A percentile compares a stretch with the other conserved stretches of the same genome.
These are phyloP conservation scores for Schizotus pectinicornis DNA, from an alignment of 2,888 invertebrate species.

Conservation along the genomic window DNA sequence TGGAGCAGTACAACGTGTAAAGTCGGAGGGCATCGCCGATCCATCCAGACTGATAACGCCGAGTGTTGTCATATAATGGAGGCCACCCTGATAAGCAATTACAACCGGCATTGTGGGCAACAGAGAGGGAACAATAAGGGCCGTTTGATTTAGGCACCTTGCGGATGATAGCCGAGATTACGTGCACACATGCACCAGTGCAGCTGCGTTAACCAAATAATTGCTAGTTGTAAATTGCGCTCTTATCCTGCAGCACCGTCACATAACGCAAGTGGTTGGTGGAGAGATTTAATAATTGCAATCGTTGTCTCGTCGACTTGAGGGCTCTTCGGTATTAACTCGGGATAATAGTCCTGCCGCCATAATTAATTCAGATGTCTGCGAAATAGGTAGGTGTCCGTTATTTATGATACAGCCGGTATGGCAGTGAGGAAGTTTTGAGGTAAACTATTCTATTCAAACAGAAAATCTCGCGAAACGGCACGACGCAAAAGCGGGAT, in stretches of 20 bases:
- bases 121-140: conserved; percentile 5
- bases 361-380: too few species aligned
- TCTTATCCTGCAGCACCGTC: too few species aligned
- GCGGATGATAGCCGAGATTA: conserved; percentile 3
- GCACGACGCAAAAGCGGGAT: conserved; percentile 10
- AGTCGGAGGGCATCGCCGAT: not conserved
- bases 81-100: conserved; percentile 10
- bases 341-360: too few species aligned
- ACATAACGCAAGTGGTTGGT: too few species aligned
- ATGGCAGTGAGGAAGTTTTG: conserved; percentile 5
- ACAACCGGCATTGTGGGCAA: conserved; percentile 10
- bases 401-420: conserved; percentile 6
- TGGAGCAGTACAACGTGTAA: conserved; percentile 9
- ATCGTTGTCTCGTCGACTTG: too few species aligned
- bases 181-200: conserved; percentile 14
- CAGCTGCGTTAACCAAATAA: conserved; percentile 21
- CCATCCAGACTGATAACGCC: conserved; percentile 2
- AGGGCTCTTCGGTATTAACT: too few species aligned
- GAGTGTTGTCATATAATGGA: not conserved
- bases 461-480: conserved; percentile 11
- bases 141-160: conserved; percentile 6
- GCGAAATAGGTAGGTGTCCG: not conserved
- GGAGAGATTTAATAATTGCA: too few species aligned
- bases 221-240: conserved; percentile 6
- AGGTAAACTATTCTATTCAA: conserved; percentile 19